Conservation (phyloP, 92 coral and sea anemone species). For the Epizoanthus illoricatus region DNA sequence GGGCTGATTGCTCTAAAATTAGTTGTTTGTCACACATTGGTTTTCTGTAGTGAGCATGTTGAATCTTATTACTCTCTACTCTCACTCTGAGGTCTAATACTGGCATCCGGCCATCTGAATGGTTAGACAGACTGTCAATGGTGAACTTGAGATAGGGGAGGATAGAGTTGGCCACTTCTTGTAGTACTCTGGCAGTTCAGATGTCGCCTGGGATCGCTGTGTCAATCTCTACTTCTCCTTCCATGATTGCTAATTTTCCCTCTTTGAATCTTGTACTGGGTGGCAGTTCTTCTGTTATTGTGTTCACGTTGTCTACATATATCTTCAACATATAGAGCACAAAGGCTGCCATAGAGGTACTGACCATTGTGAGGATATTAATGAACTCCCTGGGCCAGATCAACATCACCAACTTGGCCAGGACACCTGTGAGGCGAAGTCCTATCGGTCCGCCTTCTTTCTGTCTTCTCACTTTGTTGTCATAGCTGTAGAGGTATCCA, state of each 20-base stretch:
- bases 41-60: slow-evolving; percentile 15
- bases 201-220: neutral
- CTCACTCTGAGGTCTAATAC: slow-evolving; percentile 7
- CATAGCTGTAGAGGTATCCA: slow-evolving; percentile 6
- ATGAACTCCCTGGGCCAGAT: neutral
- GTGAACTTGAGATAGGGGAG: slow-evolving; percentile 12
- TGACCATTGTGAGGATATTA: neutral
- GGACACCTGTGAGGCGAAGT: neutral
- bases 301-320: neutral
- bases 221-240: neutral
- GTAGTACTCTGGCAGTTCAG: slow-evolving; percentile 1
- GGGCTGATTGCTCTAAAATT: slow-evolving; percentile 4
- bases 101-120: slow-evolving; percentile 20
- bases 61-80: slow-evolving; percentile 1
- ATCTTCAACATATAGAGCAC: neutral
- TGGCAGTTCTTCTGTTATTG: neutral
- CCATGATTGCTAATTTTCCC: neutral
- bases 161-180: slow-evolving; percentile 9
- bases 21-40: slow-evolving; percentile 2
- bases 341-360: neutral
- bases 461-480: slow-evolving; percentile 6
- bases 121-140: slow-evolving; percentile 2
- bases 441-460: neutral
- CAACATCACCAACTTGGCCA: neutral
- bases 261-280: neutral